Base-by-base conservation (phyloP, 2,113 vertebrate genomes). In the Machaerirhynchus nigripectus region DNA sequence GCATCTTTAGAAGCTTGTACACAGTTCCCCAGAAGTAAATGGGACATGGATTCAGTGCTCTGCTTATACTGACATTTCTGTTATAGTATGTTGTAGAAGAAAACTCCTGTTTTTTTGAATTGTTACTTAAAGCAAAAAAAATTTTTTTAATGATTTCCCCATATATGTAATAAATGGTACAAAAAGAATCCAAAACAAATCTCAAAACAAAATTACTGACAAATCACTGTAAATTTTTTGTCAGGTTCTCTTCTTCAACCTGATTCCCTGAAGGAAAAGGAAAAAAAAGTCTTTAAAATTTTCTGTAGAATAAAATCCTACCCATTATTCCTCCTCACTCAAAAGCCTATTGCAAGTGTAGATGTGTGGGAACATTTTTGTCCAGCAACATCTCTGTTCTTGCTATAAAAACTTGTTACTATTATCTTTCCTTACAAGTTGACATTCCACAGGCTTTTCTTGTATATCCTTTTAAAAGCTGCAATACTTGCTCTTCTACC, bases 401-500 rank as follows among this genome's bases (percentile, higher is more conserved):
- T 84, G 30, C 60, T 86, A 78, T 88, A 84, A 94, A 83, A 86
- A 73, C 39, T 87, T 90, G 60, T 94, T 94, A 69, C 68, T 86
- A 57, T 82, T 40, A 27, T 82, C 23, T 87, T 93, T 91, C 52
- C 21, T 86, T 85, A 76, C 44, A 80, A 81, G 81, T 8, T 49
- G 78, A 52, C 74, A 70, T 35, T 81, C 71, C 61, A 63, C 52
- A 75, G 59, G 27, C 68, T 93, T 93, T 89, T 89, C 89, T 91
- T 90, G 78, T 68, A 59, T 37, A 50, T 81, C 40, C 49, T 84
- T 87, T 84, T 73, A 88, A 93, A 90, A 93, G 82, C 42, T 82
- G 68, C 50, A 81, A 61, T 76, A 59, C 90, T 89, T 84, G 73
- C 81, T 86, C 37, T 84, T 88, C 68, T 70, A 39, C 79, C 46